Conservation (phyloP, 2,888 invertebrate species). For the Metopia argyrocephala region DNA sequence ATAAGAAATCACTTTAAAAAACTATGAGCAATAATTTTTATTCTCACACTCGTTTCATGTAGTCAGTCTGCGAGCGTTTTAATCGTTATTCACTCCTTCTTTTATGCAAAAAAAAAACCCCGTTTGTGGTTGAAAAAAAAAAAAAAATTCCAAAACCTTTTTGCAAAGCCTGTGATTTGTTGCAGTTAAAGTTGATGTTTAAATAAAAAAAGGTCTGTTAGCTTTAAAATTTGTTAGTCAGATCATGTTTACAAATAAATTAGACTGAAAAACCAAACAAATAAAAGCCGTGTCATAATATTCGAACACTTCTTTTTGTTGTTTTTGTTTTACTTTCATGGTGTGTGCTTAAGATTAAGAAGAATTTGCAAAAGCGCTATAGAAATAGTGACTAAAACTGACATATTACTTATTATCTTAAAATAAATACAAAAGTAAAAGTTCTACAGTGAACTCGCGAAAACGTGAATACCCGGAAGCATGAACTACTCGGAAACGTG, state of each 20-base stretch:
- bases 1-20: constrained; percentile 56
- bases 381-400: no score
- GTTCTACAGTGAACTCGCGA: no score
- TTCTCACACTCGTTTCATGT: constrained; percentile 40
- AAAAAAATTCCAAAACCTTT: background rate
- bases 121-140: constrained; percentile 40
- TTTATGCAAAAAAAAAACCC: constrained; percentile 23
- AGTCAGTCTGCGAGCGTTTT: background rate
- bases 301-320: no score
- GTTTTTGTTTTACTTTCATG: no score
- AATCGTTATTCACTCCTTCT: constrained; percentile 41
- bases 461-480: no score
- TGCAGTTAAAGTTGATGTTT: constrained; percentile 2
- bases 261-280: constrained; percentile 3
- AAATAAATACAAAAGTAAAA: no score
- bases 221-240: constrained; percentile 50
- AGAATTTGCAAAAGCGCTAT: no score
- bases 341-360: no score
- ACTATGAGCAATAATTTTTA: constrained; percentile 2
- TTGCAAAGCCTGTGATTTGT: constrained; percentile 4
- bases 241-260: constrained; percentile 52
- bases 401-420: no score
- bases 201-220: constrained; percentile 42
- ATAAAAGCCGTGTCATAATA: background rate
- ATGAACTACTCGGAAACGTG: no score